Percentiles rank a stretch among this genome's conserved stretches.
These are phyloP conservation scores for Polydrusus pterygomalis DNA, from an alignment of 2,888 invertebrate species.

Conservation along the genomic window DNA sequence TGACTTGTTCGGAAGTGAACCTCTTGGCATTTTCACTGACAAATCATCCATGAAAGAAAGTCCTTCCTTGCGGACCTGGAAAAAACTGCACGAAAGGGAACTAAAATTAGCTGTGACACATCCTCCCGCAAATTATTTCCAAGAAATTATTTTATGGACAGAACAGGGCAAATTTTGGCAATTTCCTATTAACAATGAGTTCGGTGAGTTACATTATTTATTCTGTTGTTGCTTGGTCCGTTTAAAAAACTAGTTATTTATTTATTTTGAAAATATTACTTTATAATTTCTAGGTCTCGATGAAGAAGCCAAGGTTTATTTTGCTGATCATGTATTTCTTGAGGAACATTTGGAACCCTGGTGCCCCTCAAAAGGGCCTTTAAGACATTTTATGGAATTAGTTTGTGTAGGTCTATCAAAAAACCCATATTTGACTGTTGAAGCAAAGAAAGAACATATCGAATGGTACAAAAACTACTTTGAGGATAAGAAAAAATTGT, in stretches of 20 bases:
- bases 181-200: slow-evolving; percentile 98
- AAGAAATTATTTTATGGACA: slow-evolving; percentile 96
- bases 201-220: slow-evolving; percentile 76
- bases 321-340: slow-evolving; percentile 96
- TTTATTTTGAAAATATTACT: neutral
- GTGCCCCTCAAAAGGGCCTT: slow-evolving; percentile 93
- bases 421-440: slow-evolving; percentile 91
- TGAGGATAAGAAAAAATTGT: slow-evolving; percentile 82
- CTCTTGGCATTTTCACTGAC: slow-evolving; percentile 79
- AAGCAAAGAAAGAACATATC: slow-evolving; percentile 92
- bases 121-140: slow-evolving; percentile 91
- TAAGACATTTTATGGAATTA: slow-evolving; percentile 98
- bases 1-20: slow-evolving; percentile 78
- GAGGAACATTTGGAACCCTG: slow-evolving; percentile 89
- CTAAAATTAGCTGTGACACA: slow-evolving; percentile 80
- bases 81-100: slow-evolving; percentile 78
- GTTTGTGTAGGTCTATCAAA: slow-evolving; percentile 95
- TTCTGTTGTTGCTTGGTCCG: no score
- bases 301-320: slow-evolving; percentile 81
- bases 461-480: slow-evolving; percentile 95
- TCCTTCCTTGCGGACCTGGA: slow-evolving; percentile 79
- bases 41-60: slow-evolving; percentile 66
- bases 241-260: no score
- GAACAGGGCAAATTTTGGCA: slow-evolving; percentile 96
- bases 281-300: slow-evolving; percentile 76